These are phyloP conservation scores for Hippocampus comes DNA, from an alignment of 2,113 vertebrate species.

Conservation along the genomic window DNA sequence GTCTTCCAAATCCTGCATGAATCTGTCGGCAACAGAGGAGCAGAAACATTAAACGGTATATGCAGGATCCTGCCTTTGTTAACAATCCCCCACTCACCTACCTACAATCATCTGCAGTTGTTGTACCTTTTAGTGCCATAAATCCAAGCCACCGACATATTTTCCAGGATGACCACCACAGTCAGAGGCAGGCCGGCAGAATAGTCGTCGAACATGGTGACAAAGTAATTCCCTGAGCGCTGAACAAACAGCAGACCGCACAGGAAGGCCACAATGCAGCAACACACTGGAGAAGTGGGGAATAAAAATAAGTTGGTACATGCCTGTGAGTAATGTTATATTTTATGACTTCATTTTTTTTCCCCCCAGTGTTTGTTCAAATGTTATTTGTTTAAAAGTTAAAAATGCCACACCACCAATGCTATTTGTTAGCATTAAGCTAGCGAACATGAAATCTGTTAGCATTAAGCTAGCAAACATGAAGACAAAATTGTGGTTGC, in stretches of 20 bases:
- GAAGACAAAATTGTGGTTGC: too few relatives aligned
- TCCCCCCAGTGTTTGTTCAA: too few relatives aligned
- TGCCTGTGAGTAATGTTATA: too few relatives aligned
- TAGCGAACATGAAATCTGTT: too few relatives aligned
- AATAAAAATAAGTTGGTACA: background rate
- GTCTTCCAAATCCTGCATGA: conserved; percentile 97
- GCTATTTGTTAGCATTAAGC: background rate
- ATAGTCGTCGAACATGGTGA: conserved; percentile 99
- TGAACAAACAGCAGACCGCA: conserved; percentile 96
- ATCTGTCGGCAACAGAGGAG: conserved; percentile 69
- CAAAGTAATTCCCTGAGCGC: conserved; percentile 96
- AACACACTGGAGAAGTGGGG: conserved; percentile 75
- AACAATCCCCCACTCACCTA: background rate
- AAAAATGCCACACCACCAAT: too few relatives aligned
- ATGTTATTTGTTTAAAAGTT: too few relatives aligned
- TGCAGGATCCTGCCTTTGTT: background rate
- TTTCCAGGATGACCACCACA: conserved; percentile 93
- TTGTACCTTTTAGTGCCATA: conserved; percentile 94
- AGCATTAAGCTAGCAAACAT: too few relatives aligned
- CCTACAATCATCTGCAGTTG: background rate
- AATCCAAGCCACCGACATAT: conserved; percentile 94
- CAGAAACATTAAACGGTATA: background rate
- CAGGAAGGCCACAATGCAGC: conserved; percentile 89
- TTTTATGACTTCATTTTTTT: too few relatives aligned
- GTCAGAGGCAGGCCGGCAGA: conserved; percentile 94